Percentiles rank a stretch among this genome's conserved stretches.
These are phyloP conservation scores for Aldrovandia affinis DNA, from an alignment of 2,797 vertebrate species.

Conservation along the genomic window DNA sequence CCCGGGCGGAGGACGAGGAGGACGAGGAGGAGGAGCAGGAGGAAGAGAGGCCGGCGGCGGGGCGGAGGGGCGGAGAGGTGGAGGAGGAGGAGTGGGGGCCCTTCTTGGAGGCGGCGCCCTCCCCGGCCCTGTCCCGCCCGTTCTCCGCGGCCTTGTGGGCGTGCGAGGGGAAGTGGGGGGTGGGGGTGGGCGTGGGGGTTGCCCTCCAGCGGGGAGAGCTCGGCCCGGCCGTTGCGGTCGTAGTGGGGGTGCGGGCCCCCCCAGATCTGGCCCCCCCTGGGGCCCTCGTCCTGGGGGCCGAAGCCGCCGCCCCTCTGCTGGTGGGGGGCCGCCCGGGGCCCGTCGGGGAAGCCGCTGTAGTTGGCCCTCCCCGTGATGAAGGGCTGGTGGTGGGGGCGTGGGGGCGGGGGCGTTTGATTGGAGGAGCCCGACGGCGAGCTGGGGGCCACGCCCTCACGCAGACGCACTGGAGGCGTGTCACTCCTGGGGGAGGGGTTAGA, in stretches of 20 bases:
- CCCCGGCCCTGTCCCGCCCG: constrained; percentile 64
- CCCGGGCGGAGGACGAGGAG: constrained; percentile 66
- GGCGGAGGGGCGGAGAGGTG: constrained; percentile 70
- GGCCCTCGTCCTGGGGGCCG: constrained; percentile 77
- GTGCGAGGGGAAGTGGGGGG: constrained; percentile 65
- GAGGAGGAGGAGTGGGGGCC: constrained; percentile 47
- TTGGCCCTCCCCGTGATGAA: constrained; percentile 76
- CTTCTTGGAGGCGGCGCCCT: constrained; percentile 64
- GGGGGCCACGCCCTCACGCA: constrained; percentile 66
- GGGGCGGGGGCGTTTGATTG: constrained; percentile 70
- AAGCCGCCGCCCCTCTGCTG: constrained; percentile 68
- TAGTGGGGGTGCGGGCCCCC: constrained; percentile 72
- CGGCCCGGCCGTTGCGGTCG: constrained; percentile 74
- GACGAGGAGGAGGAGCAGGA: constrained; percentile 76
- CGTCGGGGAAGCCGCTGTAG: constrained; percentile 76
- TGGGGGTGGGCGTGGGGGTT: constrained; percentile 67
- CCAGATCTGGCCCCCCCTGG: constrained; percentile 73
- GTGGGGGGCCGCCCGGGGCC: constrained; percentile 63
- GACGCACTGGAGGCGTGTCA: constrained; percentile 84
- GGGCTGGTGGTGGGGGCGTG: constrained; percentile 72
- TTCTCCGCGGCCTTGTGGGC: constrained; percentile 71
- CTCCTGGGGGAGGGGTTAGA: constrained; percentile 71
- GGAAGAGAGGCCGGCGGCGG: constrained; percentile 74
- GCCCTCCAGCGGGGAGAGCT: constrained; percentile 65
- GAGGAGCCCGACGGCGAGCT: constrained; percentile 66